These are phyloP conservation scores for Drosophila kohkoa DNA, from an alignment of 1,140 invertebrate species.

Conservation along the genomic window DNA sequence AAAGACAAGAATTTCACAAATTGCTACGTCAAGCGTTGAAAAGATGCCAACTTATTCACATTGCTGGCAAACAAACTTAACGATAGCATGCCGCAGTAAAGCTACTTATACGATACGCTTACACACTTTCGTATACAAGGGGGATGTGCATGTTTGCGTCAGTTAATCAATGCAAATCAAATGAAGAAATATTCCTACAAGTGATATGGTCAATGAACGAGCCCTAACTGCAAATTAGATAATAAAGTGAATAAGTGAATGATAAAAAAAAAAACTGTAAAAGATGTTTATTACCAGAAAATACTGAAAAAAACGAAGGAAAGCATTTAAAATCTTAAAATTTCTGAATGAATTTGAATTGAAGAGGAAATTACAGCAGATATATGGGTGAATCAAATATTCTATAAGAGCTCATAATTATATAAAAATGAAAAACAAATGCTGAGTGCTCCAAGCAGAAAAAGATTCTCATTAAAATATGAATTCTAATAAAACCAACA, in stretches of 20 bases:
- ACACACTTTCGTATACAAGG: conserved; percentile 2
- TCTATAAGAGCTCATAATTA: too few species aligned
- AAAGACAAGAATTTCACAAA: conserved; percentile 76
- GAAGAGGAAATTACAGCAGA: too few species aligned
- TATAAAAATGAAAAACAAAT: too few species aligned
- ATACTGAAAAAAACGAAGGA: too few species aligned
- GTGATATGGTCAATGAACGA: background rate
- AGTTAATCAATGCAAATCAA: conserved; percentile 25
- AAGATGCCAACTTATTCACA: conserved; percentile 63
- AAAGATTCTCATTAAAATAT: too few species aligned
- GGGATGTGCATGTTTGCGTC: conserved; percentile 32
- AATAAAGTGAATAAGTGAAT: background rate
- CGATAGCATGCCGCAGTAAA: conserved; percentile 3
- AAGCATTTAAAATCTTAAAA: too few species aligned
- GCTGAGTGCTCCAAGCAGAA: too few species aligned
- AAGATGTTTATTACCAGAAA: too few species aligned
- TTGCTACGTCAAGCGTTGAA: conserved; percentile 81
- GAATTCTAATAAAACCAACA: too few species aligned
- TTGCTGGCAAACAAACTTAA: conserved; percentile 15
- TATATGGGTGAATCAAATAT: too few species aligned
- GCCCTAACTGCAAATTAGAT: background rate
- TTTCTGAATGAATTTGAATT: too few species aligned
- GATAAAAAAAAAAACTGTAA: too few species aligned
- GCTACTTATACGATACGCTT: conserved; percentile 6
- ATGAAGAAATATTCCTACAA: conserved; percentile 10